phyloP scores from a whole-genome alignment of 2,113 vertebrate species.

The Bungarus multicinctus region DNA sequence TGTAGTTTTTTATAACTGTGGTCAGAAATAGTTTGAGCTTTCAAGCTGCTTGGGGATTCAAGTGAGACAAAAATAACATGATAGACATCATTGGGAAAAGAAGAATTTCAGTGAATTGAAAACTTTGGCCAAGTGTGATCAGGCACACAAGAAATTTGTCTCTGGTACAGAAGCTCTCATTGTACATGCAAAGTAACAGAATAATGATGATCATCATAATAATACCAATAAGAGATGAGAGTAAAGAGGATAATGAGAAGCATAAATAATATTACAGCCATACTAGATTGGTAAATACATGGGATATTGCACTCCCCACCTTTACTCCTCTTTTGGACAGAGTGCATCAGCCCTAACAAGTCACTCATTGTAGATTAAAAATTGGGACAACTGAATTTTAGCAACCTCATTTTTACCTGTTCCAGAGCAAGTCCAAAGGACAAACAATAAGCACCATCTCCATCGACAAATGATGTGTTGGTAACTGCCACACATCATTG shows the following conservation, averaged over 20 bases:
- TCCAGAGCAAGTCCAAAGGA: neutral
- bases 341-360: neutral
- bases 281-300: neutral
- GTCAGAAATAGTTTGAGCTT: neutral
- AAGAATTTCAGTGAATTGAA: neutral
- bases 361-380: neutral
- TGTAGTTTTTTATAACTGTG: neutral
- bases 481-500: neutral
- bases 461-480: neutral
- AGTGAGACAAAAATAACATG: neutral
- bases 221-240: neutral
- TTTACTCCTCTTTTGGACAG: neutral
- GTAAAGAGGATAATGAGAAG: neutral
- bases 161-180: neutral
- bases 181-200: neutral
- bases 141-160: neutral
- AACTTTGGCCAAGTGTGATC: neutral
- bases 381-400: neutral
- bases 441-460: neutral
- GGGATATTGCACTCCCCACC: neutral
- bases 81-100: neutral
- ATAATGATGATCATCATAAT: neutral
- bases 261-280: neutral
- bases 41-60: neutral
- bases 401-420: constrained; percentile 5